Evolutionary conservation across 2,888 invertebrate species (phyloP), one percentile per base, ranked within the genome.

Genomic region (Lasioglossum morio): DNA sequence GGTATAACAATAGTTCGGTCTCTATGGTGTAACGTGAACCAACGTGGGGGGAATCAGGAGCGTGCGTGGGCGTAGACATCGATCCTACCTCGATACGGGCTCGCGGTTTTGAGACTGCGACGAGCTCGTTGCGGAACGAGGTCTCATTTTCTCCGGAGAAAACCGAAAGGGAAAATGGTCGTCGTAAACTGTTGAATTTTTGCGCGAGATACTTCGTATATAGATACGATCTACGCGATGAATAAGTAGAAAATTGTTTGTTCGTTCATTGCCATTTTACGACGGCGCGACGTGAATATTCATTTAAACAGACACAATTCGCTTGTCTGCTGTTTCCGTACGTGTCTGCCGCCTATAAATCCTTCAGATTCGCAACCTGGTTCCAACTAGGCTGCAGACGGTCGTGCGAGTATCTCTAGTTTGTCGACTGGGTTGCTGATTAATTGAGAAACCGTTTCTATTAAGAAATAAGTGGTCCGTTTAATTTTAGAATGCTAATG

Each of bases 1-100:
- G 48, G 27, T 27, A 75, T 57, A 77, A 81, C 72, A 81, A 81
- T 77, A 72, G 48, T 27, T 27, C 40, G 40, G 53, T 53, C 27
- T n/a, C 27, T 12, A 60, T 16, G 60, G 27, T 5, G 60, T 60
- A 60, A 60, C 60, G 27, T 16, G 60, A 27, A 30, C 16, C 27
- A 30, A 27, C 53, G 53, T 23, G 53, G 60, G 60, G 60, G 60
- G 60, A 60, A 27, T 60, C 27, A 53, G 19, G 16, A 27, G 14
- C 27, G 14, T 5, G 60, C 27, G 60, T 60, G 27, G 27, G 60
- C 60, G 60, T 60, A 30, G 60, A 14, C 27, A 5, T 5, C 60
- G 60, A 60, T 60, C 14, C 60, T 27, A 16, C 60, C 27, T 60
- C 60, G 60, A 60, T 60, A 60, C 14, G 60, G 27, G 27, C 60